Evolutionary conservation across 2,113 vertebrate genomes (phyloP).

Genomic region (Microtus richardsoni): DNA sequence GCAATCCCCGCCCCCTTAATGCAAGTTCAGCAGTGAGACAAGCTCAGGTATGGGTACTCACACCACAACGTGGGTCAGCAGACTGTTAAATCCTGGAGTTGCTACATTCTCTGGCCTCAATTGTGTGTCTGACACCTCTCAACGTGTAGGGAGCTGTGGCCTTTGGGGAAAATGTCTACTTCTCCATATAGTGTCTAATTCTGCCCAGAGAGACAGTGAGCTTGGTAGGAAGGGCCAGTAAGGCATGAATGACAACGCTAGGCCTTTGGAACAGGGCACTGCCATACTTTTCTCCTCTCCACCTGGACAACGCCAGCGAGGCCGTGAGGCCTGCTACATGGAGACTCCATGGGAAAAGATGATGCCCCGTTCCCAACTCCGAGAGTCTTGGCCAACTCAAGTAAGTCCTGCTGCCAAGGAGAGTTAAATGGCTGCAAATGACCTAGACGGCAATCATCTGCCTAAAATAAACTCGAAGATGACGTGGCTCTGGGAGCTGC

Average conservation of each 20-base stretch:
- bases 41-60: background rate
- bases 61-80: background rate
- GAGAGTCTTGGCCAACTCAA: slow-evolving; percentile 35
- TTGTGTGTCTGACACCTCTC: background rate
- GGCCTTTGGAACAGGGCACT: slow-evolving; percentile 10
- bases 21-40: background rate
- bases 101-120: background rate
- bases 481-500: slow-evolving; percentile 27
- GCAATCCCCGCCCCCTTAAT: background rate
- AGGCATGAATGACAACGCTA: background rate
- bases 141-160: background rate
- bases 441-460: slow-evolving; percentile 63
- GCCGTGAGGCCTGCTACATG: background rate
- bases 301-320: slow-evolving; percentile 30
- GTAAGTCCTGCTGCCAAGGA: slow-evolving; percentile 54
- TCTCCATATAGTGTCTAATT: background rate
- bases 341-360: slow-evolving; percentile 1
- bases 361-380: slow-evolving; percentile 20
- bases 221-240: background rate
- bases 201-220: background rate
- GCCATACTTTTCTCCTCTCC: background rate
- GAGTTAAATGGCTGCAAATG: slow-evolving; percentile 55
- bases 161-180: background rate
- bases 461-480: slow-evolving; percentile 72
- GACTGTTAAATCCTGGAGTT: slow-evolving; percentile 5